Conservation (phyloP, 1,140 invertebrate species). For the Drosophila triauraria region DNA sequence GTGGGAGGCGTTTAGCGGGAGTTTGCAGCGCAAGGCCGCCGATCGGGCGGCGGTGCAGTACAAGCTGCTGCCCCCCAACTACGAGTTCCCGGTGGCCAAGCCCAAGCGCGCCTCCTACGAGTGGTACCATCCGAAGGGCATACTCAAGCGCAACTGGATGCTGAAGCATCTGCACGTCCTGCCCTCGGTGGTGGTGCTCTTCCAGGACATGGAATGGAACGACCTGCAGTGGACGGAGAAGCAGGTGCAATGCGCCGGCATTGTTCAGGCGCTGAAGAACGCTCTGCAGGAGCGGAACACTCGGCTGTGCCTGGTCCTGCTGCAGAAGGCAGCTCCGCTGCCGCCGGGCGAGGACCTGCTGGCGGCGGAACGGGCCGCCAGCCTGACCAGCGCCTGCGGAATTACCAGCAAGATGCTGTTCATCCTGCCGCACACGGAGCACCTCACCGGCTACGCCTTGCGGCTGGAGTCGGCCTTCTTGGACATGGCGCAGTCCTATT, state of each 20-base stretch:
- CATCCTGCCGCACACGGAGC: slow-evolving; percentile 95
- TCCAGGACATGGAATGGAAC: slow-evolving; percentile 99
- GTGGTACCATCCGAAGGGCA: slow-evolving; percentile 98
- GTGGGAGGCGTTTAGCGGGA: slow-evolving; percentile 96
- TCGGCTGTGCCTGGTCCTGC: slow-evolving; percentile 94
- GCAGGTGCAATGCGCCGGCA: slow-evolving; percentile 95
- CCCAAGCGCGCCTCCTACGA: slow-evolving; percentile 96
- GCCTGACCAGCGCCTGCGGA: slow-evolving; percentile 95
- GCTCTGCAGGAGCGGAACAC: slow-evolving; percentile 90
- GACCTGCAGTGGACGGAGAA: slow-evolving; percentile 97
- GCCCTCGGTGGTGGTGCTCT: slow-evolving; percentile 96
- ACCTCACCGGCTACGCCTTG: slow-evolving; percentile 87
- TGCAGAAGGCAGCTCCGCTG: slow-evolving; percentile 92
- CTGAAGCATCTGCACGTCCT: slow-evolving; percentile 96
- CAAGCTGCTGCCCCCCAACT: slow-evolving; percentile 90
- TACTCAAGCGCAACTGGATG: slow-evolving; percentile 98
- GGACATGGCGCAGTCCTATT: slow-evolving; percentile 96
- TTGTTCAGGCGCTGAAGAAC: slow-evolving; percentile 93
- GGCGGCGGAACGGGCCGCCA: slow-evolving; percentile 94
- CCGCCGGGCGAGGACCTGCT: slow-evolving; percentile 94
- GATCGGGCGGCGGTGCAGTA: slow-evolving; percentile 92
- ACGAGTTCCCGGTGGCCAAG: slow-evolving; percentile 96
- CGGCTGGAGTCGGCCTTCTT: slow-evolving; percentile 96
- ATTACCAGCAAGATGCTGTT: slow-evolving; percentile 96
- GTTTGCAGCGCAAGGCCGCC: slow-evolving; percentile 82